Evolutionary conservation across 2,113 vertebrate genomes (phyloP).

Genomic region (Morone saxatilis): DNA sequence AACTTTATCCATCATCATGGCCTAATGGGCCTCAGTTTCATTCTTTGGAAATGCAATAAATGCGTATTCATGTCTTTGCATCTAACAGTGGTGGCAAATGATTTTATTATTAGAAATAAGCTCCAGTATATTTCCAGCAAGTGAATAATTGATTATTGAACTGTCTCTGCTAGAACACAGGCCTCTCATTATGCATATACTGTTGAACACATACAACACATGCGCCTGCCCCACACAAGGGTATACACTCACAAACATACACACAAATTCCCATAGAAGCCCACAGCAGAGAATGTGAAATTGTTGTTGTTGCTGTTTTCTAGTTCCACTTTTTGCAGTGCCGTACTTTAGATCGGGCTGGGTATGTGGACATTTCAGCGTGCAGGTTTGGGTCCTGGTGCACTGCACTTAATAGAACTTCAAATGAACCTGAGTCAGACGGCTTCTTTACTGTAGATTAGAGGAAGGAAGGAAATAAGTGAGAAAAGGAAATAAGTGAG

Average conservation of each 20-base stretch:
- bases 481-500: slow-evolving; percentile 23
- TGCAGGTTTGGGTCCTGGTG: slow-evolving; percentile 7
- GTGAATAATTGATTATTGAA: slow-evolving; percentile 72
- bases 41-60: neutral
- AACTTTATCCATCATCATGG: neutral
- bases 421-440: slow-evolving; percentile 26
- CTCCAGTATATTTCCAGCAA: slow-evolving; percentile 35
- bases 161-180: slow-evolving; percentile 44
- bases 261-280: neutral
- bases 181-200: slow-evolving; percentile 47
- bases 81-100: neutral
- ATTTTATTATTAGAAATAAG: slow-evolving; percentile 54
- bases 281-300: slow-evolving; percentile 26
- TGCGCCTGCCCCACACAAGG: neutral
- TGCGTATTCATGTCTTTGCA: neutral
- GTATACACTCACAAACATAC: neutral
- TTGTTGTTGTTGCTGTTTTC: neutral
- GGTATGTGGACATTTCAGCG: neutral
- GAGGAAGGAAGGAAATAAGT: slow-evolving; percentile 51
- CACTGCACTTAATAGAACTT: neutral
- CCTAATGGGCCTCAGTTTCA: neutral
- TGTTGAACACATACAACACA: slow-evolving; percentile 39
- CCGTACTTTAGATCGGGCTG: neutral
- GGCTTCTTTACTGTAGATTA: slow-evolving; percentile 54
- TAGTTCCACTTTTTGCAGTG: neutral